phyloP scores from a whole-genome alignment of 1,140 invertebrate species.

The Ridgeia piscesae region DNA sequence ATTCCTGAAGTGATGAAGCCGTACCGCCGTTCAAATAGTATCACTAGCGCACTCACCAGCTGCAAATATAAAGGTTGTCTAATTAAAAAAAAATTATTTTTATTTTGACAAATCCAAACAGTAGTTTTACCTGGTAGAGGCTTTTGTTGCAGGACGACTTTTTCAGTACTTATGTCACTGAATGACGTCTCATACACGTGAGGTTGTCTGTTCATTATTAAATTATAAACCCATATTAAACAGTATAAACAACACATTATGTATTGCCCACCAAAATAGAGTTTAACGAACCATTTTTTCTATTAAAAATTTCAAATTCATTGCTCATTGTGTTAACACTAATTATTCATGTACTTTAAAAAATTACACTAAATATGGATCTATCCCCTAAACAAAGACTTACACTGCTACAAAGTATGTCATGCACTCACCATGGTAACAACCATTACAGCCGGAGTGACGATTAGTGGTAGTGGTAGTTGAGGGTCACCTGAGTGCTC shows the following conservation, averaged over 20 bases:
- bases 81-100: neutral
- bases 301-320: neutral
- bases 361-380: no score
- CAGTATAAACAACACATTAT: no score
- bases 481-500: neutral
- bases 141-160: no score
- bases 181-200: no score
- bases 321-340: neutral
- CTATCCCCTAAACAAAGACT: no score
- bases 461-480: constrained; percentile 10
- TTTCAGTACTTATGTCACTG: no score
- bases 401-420: neutral
- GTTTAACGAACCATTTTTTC: neutral
- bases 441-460: constrained; percentile 22
- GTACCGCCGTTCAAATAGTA: constrained; percentile 76
- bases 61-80: constrained; percentile 57
- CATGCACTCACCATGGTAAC: constrained; percentile 27
- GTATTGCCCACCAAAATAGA: no score
- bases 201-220: no score
- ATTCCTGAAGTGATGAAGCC: constrained; percentile 84
- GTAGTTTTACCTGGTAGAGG: no score
- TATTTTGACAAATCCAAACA: no score
- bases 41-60: constrained; percentile 69
- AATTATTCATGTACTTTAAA: neutral
- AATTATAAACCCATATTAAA: no score